Conservation (phyloP, 2,113 vertebrate species). For the Heterotis niloticus region DNA sequence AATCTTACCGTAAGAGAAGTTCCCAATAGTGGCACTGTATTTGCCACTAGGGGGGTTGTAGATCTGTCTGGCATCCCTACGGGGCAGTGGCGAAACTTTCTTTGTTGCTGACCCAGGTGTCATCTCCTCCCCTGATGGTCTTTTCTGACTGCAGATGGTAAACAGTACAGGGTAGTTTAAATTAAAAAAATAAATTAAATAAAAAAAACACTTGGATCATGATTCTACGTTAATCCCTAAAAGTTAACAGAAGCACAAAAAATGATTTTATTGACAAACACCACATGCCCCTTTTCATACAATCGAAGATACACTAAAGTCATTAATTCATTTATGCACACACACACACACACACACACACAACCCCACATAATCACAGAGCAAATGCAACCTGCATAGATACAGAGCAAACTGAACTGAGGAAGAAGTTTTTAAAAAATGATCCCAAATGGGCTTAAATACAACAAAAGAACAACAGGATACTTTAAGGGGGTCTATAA, state of each 20-base stretch:
- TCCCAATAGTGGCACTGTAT: conserved; percentile 88
- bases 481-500: too few species aligned
- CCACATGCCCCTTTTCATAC: neutral
- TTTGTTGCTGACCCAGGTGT: conserved; percentile 72
- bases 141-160: conserved; percentile 72
- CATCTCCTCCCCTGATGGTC: conserved; percentile 75
- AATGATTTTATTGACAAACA: neutral
- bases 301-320: neutral
- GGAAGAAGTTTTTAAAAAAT: too few species aligned
- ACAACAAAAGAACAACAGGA: too few species aligned
- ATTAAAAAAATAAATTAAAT: too few species aligned
- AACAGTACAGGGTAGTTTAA: neutral
- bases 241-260: neutral
- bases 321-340: too few species aligned
- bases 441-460: too few species aligned
- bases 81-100: conserved; percentile 79
- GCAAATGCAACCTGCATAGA: too few species aligned
- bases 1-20: conserved; percentile 86
- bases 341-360: too few species aligned
- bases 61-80: conserved; percentile 91
- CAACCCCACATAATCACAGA: too few species aligned
- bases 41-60: conserved; percentile 98
- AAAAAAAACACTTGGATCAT: too few species aligned
- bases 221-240: too few species aligned
- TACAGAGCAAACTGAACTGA: too few species aligned